A percentile compares a stretch with the other conserved stretches of the same genome.
These are phyloP conservation scores for Acronicta leporina DNA, from an alignment of 2,888 invertebrate genomes.

Conservation along the genomic window DNA sequence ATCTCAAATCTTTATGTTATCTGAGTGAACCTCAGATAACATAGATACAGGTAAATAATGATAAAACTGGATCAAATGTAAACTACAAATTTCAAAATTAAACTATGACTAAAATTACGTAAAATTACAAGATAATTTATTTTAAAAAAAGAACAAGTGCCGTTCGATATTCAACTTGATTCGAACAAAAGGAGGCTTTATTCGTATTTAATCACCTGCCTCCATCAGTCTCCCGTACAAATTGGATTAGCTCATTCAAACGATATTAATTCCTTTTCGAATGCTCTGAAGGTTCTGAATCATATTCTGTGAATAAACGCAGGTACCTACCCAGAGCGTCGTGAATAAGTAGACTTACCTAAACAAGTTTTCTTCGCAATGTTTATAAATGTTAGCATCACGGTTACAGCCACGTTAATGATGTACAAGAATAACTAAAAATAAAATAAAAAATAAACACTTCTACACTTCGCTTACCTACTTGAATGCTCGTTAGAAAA, in stretches of 20 bases:
- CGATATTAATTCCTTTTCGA: slow-evolving; percentile 45
- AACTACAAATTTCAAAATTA: too few species aligned
- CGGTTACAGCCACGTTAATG: too few species aligned
- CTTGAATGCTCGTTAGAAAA: too few species aligned
- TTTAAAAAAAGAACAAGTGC: slow-evolving; percentile 16
- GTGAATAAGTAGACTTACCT: neutral
- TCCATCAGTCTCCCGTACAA: slow-evolving; percentile 36
- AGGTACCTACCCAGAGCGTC: slow-evolving; percentile 6
- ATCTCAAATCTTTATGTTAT: too few species aligned
- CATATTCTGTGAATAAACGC: slow-evolving; percentile 24
- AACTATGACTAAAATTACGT: neutral
- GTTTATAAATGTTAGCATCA: too few species aligned
- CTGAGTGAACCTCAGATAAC: too few species aligned
- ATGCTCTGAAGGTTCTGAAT: slow-evolving; percentile 27
- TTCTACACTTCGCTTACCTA: too few species aligned
- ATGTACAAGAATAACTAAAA: too few species aligned
- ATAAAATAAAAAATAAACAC: too few species aligned
- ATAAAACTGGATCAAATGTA: too few species aligned
- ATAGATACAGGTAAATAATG: too few species aligned
- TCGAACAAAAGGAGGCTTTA: slow-evolving; percentile 41
- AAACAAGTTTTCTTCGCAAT: too few species aligned
- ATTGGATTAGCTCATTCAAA: slow-evolving; percentile 50
- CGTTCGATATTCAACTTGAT: slow-evolving; percentile 27
- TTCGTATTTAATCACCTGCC: slow-evolving; percentile 44
- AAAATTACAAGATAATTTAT: slow-evolving; percentile 13